Conservation (phyloP, 2,888 invertebrate species). For the Rhamnusium bicolor region DNA sequence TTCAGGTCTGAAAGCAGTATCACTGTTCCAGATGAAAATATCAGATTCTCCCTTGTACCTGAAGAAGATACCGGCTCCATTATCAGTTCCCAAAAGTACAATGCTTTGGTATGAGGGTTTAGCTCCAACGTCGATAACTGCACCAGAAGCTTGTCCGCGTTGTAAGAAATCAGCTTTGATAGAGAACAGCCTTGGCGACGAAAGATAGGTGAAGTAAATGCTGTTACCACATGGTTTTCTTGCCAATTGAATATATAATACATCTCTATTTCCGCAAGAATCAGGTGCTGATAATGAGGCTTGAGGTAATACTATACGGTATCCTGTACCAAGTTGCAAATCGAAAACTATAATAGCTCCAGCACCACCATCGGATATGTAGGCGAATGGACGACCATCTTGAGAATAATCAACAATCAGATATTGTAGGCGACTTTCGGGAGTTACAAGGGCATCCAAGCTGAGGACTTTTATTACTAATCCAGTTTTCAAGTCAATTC, state of each 20-base stretch:
- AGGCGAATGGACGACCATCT: conserved; percentile 71
- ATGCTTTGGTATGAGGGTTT: conserved; percentile 69
- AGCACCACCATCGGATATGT: conserved; percentile 72
- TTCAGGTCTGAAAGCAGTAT: conserved; percentile 73
- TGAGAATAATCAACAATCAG: conserved; percentile 74
- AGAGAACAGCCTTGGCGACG: conserved; percentile 74
- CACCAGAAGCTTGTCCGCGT: conserved; percentile 73
- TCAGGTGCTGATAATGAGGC: conserved; percentile 65
- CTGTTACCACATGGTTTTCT: conserved; percentile 72
- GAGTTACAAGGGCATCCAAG: conserved; percentile 71
- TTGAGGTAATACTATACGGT: conserved; percentile 75
- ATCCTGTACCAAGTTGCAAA: conserved; percentile 71
- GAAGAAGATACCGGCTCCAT: conserved; percentile 76
- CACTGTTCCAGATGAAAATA: conserved; percentile 78
- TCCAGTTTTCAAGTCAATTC: conserved; percentile 74
- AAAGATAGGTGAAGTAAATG: conserved; percentile 75
- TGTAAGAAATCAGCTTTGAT: conserved; percentile 74
- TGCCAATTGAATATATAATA: conserved; percentile 75
- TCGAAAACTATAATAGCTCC: conserved; percentile 73
- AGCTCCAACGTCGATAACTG: conserved; percentile 75
- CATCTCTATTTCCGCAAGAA: conserved; percentile 70
- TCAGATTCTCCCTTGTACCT: conserved; percentile 77
- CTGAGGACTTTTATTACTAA: conserved; percentile 73
- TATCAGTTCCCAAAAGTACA: conserved; percentile 76
- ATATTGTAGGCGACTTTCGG: conserved; percentile 75